Base-by-base conservation (phyloP, 2,113 vertebrate genomes). In the Osmerus eperlanus region DNA sequence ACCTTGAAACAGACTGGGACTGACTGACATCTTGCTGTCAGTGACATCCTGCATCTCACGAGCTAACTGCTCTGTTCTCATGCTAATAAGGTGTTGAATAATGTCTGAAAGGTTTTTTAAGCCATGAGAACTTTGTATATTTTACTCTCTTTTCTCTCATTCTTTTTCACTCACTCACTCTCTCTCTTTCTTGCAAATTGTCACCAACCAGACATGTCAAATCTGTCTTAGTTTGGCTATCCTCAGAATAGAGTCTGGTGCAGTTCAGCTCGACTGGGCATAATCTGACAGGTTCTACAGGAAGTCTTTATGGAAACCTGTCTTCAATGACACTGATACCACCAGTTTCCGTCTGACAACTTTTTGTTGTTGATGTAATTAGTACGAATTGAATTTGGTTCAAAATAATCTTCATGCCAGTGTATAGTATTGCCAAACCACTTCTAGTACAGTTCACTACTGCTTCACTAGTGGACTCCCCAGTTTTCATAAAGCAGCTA, bases 271-370 rank as follows among this genome's bases (percentile, higher is more conserved):
- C 56, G 53, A 53, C 21, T 47, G 67, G 41, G 56, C 28, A n/a
- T 72, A 72, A 72, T 77, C 70, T 70, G 58, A 62, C 53, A 41
- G 36, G 74, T 65, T 77, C 70, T 12, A 6, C 36, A 72, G 70
- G 65, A 77, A 70, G 61, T 52, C 47, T 61, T 29, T 55, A 28
- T 62, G 67, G 71, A 71, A 72, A 72, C 56, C 62, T 68, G 23
- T 58, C 66, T 55, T 58, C 65, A 69, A 56, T 32, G 68, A 55
- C 64, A 25, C 65, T 60, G 69, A 18, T 55, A 47, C 58, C 53
- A 19, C 25, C 65, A 65, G 19, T 51, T 65, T 65, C 58, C 13
- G 4, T 14, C 54, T 55, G 54, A 55, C 4, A 18, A 36, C 32
- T 7, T 36, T 36, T 36, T 36, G 3, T 36, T 4, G 32, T 36